Conservation (phyloP, 2,797 vertebrate genomes). For the Lagodon rhomboides region DNA sequence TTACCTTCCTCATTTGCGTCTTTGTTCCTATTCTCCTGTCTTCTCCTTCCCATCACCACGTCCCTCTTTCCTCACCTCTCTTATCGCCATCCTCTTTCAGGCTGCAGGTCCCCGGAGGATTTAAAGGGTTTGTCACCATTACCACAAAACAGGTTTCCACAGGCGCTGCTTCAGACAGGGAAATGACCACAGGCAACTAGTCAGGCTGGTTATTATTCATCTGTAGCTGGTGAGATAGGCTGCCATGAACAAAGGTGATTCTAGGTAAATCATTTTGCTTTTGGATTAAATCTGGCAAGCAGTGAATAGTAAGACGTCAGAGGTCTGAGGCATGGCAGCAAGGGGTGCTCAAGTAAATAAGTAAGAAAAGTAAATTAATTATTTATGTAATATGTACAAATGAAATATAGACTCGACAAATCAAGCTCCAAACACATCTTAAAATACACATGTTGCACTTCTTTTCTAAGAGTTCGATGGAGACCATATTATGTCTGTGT, state of each 20-base stretch:
- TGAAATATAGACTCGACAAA: not conserved
- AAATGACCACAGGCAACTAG: conserved; percentile 16
- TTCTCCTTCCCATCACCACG: conserved; percentile 37
- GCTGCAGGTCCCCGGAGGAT: conserved; percentile 46
- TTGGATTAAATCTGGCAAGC: not conserved
- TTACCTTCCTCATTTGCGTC: conserved; percentile 51
- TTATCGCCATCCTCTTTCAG: conserved; percentile 63
- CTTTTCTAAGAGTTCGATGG: not conserved
- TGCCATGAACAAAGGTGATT: not conserved
- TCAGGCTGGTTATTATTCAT: conserved; percentile 7
- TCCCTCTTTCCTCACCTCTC: conserved; percentile 64
- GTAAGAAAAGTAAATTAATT: not conserved
- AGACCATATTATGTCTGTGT: not conserved
- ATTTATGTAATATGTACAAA: not conserved
- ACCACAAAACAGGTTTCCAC: conserved; percentile 48
- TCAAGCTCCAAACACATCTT: not conserved
- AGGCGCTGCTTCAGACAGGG: conserved; percentile 16
- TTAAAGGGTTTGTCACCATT: conserved; percentile 47
- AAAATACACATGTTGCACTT: not conserved
- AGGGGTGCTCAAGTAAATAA: not conserved
- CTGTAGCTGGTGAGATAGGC: conserved; percentile 9
- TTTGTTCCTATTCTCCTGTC: conserved; percentile 36
- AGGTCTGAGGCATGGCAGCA: not conserved
- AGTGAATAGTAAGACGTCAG: not conserved
- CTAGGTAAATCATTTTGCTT: not conserved